These are phyloP conservation scores for Cataglyphis rosenhaueri DNA, from an alignment of 2,888 invertebrate species.

Conservation along the genomic window DNA sequence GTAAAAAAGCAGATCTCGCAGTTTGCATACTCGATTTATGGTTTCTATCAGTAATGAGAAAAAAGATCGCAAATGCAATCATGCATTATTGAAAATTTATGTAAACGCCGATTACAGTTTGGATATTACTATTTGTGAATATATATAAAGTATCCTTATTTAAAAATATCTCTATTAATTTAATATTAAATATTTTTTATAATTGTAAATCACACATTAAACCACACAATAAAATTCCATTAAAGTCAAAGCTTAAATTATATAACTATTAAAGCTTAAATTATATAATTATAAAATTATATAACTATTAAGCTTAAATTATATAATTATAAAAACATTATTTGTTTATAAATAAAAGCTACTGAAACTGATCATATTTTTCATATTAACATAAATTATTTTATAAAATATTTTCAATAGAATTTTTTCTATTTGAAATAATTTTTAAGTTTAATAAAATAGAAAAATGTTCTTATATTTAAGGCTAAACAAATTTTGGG, in stretches of 20 bases:
- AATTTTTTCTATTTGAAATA: not conserved
- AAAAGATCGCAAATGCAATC: not conserved
- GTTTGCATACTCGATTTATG: conserved; percentile 24
- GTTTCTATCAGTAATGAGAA: conserved; percentile 17
- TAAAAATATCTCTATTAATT: not conserved
- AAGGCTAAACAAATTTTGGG: not conserved
- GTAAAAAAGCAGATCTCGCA: conserved; percentile 38
- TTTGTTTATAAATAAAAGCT: not conserved
- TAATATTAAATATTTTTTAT: not conserved
- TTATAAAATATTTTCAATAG: not conserved
- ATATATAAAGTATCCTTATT: not conserved
- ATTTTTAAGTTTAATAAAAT: not conserved
- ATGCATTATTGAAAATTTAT: not conserved
- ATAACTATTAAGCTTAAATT: not conserved
- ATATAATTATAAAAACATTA: not conserved
- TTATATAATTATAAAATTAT: too few species aligned
- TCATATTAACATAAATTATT: conserved; percentile 3
- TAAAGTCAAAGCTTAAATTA: not conserved
- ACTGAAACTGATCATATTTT: not conserved
- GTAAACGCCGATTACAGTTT: not conserved
- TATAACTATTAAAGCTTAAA: not conserved
- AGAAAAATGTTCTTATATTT: not conserved
- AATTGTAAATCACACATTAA: not conserved
- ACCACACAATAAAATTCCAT: not conserved
- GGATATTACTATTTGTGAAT: not conserved